phyloP scores from a whole-genome alignment of 2,888 invertebrate species.

The Drosophila multiciliata region DNA sequence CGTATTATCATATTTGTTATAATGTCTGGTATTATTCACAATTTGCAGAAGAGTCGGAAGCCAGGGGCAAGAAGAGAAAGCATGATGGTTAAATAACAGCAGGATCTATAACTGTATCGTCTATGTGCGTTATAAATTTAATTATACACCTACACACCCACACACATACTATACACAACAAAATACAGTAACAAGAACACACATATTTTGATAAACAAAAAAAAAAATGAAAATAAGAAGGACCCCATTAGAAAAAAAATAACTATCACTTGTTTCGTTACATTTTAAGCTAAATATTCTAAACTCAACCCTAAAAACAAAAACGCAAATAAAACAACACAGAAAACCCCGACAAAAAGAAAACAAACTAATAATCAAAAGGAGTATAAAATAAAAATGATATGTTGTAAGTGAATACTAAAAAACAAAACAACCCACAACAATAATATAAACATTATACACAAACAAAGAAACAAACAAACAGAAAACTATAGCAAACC shows the following conservation, averaged over 20 bases:
- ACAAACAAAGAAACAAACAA: constrained; percentile 36
- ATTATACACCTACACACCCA: constrained; percentile 47
- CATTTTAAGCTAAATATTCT: constrained; percentile 64
- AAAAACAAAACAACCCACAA: constrained; percentile 24
- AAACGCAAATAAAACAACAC: constrained; percentile 16
- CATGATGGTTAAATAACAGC: constrained; percentile 86
- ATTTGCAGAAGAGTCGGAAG: constrained; percentile 85
- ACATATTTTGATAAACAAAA: constrained; percentile 77
- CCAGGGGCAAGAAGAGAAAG: constrained; percentile 90
- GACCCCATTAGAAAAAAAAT: constrained; percentile 58
- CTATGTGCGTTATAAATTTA: constrained; percentile 76
- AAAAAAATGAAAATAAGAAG: constrained; percentile 40
- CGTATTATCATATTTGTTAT: not conserved
- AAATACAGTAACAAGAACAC: constrained; percentile 61
- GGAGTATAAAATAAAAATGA: constrained; percentile 37
- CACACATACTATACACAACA: constrained; percentile 47
- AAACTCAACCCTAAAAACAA: constrained; percentile 16
- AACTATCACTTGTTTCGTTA: constrained; percentile 68
- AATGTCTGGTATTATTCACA: not conserved
- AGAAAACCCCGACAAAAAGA: constrained; percentile 31
- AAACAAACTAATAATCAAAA: constrained; percentile 75
- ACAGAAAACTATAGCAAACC: constrained; percentile 43
- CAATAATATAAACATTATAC: constrained; percentile 24
- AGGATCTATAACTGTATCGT: constrained; percentile 65
- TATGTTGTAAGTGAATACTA: constrained; percentile 61